Percentiles rank a stretch among this genome's conserved stretches.
Conservation (phyloP, 2,888 invertebrate genomes). For the Caenorhabditis uteleia region DNA sequence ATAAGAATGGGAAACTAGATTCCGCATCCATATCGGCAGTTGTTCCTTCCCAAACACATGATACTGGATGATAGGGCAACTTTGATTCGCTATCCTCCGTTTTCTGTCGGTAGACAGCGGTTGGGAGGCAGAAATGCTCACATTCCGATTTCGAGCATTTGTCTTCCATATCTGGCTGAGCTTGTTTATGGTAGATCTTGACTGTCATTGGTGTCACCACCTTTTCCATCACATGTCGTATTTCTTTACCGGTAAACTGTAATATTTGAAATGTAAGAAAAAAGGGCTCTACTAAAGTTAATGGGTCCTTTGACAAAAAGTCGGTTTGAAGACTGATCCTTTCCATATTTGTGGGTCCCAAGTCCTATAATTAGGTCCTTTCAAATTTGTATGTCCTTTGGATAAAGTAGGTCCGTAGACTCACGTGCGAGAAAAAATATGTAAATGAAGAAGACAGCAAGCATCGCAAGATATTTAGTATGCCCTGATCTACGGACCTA, state of each 20-base stretch:
- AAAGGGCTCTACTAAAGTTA: too few species aligned
- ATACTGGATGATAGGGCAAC: conserved; percentile 34
- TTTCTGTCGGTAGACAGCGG: conserved; percentile 40
- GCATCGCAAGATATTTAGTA: too few species aligned
- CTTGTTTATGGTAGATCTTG: conserved; percentile 65
- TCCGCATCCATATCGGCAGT: conserved; percentile 32
- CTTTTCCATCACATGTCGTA: conserved; percentile 57
- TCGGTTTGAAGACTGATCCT: too few species aligned
- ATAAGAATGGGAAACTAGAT: conserved; percentile 48
- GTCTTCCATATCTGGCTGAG: conserved; percentile 74
- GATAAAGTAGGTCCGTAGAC: too few species aligned
- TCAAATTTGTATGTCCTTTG: too few species aligned
- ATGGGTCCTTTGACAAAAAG: too few species aligned
- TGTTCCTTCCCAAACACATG: conserved; percentile 42
- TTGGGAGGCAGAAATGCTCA: conserved; percentile 42
- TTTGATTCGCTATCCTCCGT: conserved; percentile 28
- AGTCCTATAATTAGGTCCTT: too few species aligned
- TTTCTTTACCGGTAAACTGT: conserved; percentile 48
- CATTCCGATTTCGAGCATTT: conserved; percentile 71
- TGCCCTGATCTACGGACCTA: too few species aligned
- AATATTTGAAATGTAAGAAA: too few species aligned
- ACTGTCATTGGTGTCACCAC: conserved; percentile 69
- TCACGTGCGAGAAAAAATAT: too few species aligned
- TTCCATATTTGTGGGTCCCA: too few species aligned
- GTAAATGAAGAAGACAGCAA: too few species aligned